Base-by-base conservation (phyloP, 1,140 invertebrate species). In the Stegodyphus dumicola region DNA sequence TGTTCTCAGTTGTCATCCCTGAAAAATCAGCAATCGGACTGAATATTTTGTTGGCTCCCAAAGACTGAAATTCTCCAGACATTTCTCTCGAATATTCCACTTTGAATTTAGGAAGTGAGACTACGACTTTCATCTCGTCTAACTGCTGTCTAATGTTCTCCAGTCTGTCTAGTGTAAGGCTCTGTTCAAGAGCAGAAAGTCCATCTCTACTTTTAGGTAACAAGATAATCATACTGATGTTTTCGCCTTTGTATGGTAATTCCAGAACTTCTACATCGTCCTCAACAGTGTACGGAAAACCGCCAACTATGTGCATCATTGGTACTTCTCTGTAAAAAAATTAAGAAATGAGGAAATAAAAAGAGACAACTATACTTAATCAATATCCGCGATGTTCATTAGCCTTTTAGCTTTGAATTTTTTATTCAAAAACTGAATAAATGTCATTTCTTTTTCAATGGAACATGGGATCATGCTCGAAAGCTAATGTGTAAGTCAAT, bases 221-320 rank as follows among this genome's bases (percentile, higher is more conserved):
- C 6, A 91, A 10, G 48, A 91, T 60, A 5, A 89, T 71, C 90
- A 91, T 91, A 71, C 89, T 89, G 10, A 90, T 66, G n/a, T 88
- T 87, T 11, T 88, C 87, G n/a, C 86, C 93, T 88, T 92, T 93
- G 88, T 96, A 96, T 0, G 94, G 94, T 67, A 97, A 88, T 90
- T 96, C 94, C 6, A 96, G 88, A 1, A 94, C 92, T 87, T 93
- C 91, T 6, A 93, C 92, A 9, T 93, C 92, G 0, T 92, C 89
- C 80, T 93, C 89, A 71, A 91, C 91, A 2, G 95, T 93, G 88
- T 95, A 92, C 90, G 94, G 94, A 89, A 96, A 97, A 9, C 10
- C 6, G n/a, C 56, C 49, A 48, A 48, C 66, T 6, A 67, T n/a
- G 6, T 75, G 53, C 85, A 86, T 86, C 77, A 86, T 79, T 6